Conservation (phyloP, 2,888 invertebrate genomes). For the Diaprepes abbreviatus region DNA sequence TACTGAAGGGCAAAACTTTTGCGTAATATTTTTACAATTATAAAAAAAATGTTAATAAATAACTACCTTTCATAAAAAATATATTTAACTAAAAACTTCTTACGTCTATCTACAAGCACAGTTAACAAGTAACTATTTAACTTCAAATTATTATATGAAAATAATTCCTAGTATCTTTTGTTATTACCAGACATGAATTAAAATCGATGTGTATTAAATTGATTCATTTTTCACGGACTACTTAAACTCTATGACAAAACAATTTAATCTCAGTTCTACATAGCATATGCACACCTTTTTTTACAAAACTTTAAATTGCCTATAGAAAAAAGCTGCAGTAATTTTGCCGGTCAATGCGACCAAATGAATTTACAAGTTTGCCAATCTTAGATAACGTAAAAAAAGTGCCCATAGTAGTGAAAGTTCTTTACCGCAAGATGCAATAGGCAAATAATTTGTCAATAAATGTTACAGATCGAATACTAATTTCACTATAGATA, state of each 20-base stretch:
- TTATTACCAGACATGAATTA: slow-evolving; percentile 13
- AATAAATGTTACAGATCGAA: slow-evolving; percentile 60
- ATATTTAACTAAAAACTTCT: too few relatives aligned
- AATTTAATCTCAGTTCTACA: slow-evolving; percentile 23
- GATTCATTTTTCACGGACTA: slow-evolving; percentile 38
- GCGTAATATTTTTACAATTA: too few relatives aligned
- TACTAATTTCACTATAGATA: slow-evolving; percentile 59
- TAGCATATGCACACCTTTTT: slow-evolving; percentile 21
- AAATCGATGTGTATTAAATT: neutral
- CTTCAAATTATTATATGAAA: neutral
- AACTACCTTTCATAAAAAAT: too few relatives aligned
- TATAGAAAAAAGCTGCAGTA: slow-evolving; percentile 29
- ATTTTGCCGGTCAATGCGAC: slow-evolving; percentile 14
- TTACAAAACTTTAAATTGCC: neutral
- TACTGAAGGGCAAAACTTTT: too few relatives aligned
- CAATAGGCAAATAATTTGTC: slow-evolving; percentile 60
- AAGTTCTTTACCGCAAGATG: slow-evolving; percentile 63
- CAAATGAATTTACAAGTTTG: slow-evolving; percentile 36
- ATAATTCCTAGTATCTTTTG: too few relatives aligned
- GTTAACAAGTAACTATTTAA: neutral
- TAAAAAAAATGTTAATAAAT: too few relatives aligned
- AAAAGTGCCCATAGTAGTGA: slow-evolving; percentile 58
- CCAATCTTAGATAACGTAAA: slow-evolving; percentile 56
- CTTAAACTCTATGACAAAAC: slow-evolving; percentile 16
- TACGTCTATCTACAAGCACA: too few relatives aligned